Conservation (phyloP, 1,140 invertebrate genomes). For the Probaryconus sp. region DNA sequence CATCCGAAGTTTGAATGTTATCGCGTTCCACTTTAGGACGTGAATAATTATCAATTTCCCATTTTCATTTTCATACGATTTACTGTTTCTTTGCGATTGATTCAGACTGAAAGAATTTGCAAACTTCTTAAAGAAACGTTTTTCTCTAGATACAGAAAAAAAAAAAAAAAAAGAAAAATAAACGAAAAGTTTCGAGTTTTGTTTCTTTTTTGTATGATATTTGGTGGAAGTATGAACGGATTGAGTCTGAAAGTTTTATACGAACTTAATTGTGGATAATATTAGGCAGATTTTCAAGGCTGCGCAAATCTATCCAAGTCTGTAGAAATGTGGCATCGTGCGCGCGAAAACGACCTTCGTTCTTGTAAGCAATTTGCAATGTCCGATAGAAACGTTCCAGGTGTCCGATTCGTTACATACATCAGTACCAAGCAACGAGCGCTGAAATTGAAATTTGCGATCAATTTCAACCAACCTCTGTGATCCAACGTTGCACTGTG, state of each 20-base stretch:
- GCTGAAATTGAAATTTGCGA: conserved; percentile 20
- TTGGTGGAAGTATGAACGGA: background rate
- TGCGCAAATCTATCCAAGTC: conserved; percentile 45
- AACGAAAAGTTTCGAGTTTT: too few species aligned
- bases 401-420: conserved; percentile 34
- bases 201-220: too few species aligned
- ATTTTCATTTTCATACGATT: background rate
- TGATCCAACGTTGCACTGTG: conserved; percentile 2
- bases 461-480: conserved; percentile 12
- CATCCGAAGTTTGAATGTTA: conserved; percentile 2
- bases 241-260: background rate
- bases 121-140: too few species aligned
- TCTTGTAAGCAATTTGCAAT: conserved; percentile 49
- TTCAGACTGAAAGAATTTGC: background rate
- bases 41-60: background rate
- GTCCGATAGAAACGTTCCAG: conserved; percentile 44
- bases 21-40: background rate
- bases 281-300: conserved; percentile 27
- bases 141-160: too few species aligned
- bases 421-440: conserved; percentile 15
- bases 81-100: background rate
- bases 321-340: conserved; percentile 36
- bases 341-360: conserved; percentile 39
- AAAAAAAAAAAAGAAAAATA: too few species aligned
- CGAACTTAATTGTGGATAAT: conserved; percentile 28